Evolutionary conservation across 2,113 vertebrate species (phyloP).

Genomic region (Hystrix cristata): DNA sequence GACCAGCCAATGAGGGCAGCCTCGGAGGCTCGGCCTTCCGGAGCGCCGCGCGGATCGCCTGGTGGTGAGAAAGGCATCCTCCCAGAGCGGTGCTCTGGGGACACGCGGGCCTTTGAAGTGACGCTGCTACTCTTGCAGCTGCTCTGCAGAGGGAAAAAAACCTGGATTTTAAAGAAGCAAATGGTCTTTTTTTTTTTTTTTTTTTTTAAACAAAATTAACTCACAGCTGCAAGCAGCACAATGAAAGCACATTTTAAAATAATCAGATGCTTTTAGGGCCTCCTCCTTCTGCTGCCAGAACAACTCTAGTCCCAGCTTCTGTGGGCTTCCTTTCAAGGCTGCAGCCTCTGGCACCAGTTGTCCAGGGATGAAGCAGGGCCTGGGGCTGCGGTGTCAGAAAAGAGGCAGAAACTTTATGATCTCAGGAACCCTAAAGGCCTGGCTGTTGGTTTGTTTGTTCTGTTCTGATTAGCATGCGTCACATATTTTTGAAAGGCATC

Average conservation of each 20-base stretch:
- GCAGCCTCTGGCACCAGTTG: not conserved
- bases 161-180: conserved; percentile 81
- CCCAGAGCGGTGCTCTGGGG: not conserved
- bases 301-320: conserved; percentile 54
- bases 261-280: conserved; percentile 79
- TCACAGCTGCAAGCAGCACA: conserved; percentile 76
- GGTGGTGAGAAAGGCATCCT: not conserved
- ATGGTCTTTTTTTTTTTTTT: conserved; percentile 56
- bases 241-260: conserved; percentile 78
- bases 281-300: conserved; percentile 75
- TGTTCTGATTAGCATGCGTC: conserved; percentile 66
- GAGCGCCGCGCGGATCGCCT: not conserved
- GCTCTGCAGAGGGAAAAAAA: conserved; percentile 63
- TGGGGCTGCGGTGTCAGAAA: conserved; percentile 62
- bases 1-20: conserved; percentile 47
- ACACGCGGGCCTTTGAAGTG: conserved; percentile 43
- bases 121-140: conserved; percentile 26
- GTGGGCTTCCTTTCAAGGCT: conserved; percentile 46
- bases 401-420: conserved; percentile 68
- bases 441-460: conserved; percentile 68
- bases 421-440: conserved; percentile 19
- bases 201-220: conserved; percentile 74
- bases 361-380: conserved; percentile 8
- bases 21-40: not conserved
- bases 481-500: conserved; percentile 51